phyloP scores from a whole-genome alignment of 2,113 vertebrate genomes.

The Pimephales promelas region DNA sequence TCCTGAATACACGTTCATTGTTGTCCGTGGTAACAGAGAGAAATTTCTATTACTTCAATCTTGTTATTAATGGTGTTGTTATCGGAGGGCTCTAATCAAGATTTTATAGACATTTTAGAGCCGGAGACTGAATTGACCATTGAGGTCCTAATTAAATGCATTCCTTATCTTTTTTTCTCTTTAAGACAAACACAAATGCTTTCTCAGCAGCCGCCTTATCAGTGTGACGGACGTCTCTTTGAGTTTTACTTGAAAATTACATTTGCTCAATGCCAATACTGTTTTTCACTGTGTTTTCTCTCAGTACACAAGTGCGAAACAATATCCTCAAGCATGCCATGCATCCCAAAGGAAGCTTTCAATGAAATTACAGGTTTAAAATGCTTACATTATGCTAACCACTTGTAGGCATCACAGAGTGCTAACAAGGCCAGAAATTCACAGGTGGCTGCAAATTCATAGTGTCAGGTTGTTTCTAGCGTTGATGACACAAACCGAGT shows the following conservation, averaged over 20 bases:
- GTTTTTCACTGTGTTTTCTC: constrained; percentile 4
- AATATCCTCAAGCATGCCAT: constrained; percentile 28
- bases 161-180: not conserved
- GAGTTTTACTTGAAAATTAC: constrained; percentile 17
- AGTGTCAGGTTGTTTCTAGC: constrained; percentile 3
- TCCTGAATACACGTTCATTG: not conserved
- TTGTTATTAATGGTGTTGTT: constrained; percentile 34
- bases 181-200: constrained; percentile 7
- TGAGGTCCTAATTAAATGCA: constrained; percentile 33
- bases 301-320: constrained; percentile 10
- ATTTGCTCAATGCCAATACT: constrained; percentile 3
- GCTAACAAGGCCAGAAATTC: not conserved
- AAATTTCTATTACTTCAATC: not conserved
- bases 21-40: not conserved
- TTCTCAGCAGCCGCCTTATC: constrained; percentile 32
- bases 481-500: constrained; percentile 1
- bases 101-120: constrained; percentile 36
- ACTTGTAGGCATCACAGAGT: not conserved
- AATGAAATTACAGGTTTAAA: constrained; percentile 2
- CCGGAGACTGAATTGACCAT: constrained; percentile 25
- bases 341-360: not conserved
- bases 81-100: constrained; percentile 12
- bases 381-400: not conserved
- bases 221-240: constrained; percentile 6
- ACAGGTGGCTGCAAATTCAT: constrained; percentile 13